Conservation (phyloP, 2,113 vertebrate genomes). For the Dasyurus viverrinus region DNA sequence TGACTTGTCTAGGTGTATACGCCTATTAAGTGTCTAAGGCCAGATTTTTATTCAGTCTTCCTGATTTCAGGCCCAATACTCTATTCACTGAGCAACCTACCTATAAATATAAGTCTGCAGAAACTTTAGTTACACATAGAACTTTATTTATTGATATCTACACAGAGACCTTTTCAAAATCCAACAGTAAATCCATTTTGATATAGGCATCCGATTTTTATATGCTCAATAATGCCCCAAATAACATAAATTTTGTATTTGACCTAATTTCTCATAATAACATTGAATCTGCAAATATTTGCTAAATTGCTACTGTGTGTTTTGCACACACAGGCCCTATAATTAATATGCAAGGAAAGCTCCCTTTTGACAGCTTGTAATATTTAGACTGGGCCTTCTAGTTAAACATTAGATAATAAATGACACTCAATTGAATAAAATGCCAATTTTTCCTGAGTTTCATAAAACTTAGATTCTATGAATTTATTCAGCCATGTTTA, state of each 20-base stretch:
- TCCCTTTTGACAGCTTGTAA: not conserved
- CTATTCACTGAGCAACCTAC: not conserved
- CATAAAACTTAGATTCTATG: not conserved
- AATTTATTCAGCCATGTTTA: not conserved
- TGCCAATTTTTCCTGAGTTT: not conserved
- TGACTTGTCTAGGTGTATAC: not conserved
- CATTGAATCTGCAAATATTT: not conserved
- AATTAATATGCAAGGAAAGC: not conserved
- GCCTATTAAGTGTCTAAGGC: not conserved
- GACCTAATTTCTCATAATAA: too few species aligned
- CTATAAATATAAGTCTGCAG: not conserved
- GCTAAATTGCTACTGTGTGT: not conserved
- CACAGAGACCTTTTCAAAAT: not conserved
- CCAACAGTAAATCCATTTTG: not conserved
- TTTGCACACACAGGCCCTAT: too few species aligned
- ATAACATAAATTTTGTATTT: not conserved
- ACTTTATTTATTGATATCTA: slow-evolving; percentile 11
- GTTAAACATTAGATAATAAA: not conserved
- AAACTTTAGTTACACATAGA: not conserved
- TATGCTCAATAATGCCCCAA: not conserved
- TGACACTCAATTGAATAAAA: not conserved
- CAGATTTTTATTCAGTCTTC: not conserved
- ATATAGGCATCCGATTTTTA: not conserved
- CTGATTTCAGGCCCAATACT: not conserved
- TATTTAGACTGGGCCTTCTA: not conserved